These are phyloP conservation scores for Trichechus manatus DNA, from an alignment of 2,113 vertebrate species.

Conservation along the genomic window DNA sequence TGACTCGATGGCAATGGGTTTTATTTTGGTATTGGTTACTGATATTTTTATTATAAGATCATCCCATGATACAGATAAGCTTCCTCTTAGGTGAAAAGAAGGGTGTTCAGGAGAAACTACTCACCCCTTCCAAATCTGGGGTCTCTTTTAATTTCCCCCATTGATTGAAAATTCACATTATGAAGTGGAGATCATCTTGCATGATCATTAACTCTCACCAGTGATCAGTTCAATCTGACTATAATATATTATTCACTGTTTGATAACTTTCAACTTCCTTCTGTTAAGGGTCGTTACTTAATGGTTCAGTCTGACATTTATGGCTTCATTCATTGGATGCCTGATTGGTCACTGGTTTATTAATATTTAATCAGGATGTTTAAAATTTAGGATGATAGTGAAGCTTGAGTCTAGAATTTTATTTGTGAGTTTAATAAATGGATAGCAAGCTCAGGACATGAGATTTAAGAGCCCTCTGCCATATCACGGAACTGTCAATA, in stretches of 20 bases:
- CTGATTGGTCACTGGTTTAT: not conserved
- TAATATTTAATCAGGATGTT: not conserved
- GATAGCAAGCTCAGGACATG: not conserved
- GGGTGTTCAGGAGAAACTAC: not conserved
- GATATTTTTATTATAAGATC: conserved; percentile 28
- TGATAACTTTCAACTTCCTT: not conserved
- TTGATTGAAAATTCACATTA: not conserved
- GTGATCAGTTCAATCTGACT: not conserved
- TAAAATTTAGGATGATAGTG: not conserved
- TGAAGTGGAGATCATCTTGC: not conserved
- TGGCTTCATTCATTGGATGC: not conserved
- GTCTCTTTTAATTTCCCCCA: not conserved
- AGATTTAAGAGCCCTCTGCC: not conserved
- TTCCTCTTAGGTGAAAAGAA: conserved; percentile 24
- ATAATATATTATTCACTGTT: not conserved
- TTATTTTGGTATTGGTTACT: not conserved
- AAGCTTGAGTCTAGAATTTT: conserved; percentile 14
- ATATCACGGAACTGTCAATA: too few species aligned
- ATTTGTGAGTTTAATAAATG: conserved; percentile 4
- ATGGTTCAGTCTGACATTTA: not conserved
- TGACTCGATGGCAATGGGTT: not conserved
- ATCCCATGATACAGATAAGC: not conserved
- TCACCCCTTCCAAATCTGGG: not conserved
- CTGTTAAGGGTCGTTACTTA: not conserved
- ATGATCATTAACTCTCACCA: not conserved